Percentiles rank a stretch among this genome's conserved stretches.
Conservation (phyloP, 2,113 vertebrate species). For the Dromaius novaehollandiae region DNA sequence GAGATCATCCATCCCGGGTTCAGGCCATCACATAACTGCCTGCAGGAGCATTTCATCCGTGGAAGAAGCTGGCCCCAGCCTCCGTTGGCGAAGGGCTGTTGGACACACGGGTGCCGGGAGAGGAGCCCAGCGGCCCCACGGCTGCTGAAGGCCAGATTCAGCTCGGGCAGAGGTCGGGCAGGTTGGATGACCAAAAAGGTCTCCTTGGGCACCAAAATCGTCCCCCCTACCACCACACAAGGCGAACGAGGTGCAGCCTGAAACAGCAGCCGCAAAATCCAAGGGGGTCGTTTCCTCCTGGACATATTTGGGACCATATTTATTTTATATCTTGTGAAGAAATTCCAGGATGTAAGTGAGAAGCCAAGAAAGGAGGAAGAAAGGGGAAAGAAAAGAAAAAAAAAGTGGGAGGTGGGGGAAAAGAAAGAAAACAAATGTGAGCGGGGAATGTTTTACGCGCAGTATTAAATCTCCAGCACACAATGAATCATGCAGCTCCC, state of each 20-base stretch:
- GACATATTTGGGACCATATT: conserved; percentile 27
- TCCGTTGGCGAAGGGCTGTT: background rate
- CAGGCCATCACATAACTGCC: background rate
- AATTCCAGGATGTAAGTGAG: conserved; percentile 3
- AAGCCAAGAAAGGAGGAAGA: background rate
- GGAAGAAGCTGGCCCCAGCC: background rate
- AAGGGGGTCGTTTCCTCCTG: conserved; percentile 41
- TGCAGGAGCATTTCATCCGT: background rate
- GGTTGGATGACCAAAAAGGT: background rate
- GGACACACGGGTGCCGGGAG: background rate
- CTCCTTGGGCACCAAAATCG: background rate
- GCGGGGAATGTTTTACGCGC: conserved; percentile 44
- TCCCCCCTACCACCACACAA: too few species aligned
- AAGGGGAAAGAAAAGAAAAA: background rate
- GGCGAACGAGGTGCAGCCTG: background rate
- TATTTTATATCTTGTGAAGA: conserved; percentile 45
- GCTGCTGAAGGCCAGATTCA: fast-evolving
- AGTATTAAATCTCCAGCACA: conserved; percentile 61
- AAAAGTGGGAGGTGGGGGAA: background rate
- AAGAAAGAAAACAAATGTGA: conserved; percentile 65
- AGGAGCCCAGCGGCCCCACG: background rate
- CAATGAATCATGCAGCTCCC: conserved; percentile 38
- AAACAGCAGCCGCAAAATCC: conserved; percentile 28
- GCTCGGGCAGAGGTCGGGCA: background rate
- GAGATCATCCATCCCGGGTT: background rate